Evolutionary conservation across 2,888 invertebrate genomes (phyloP).

Genomic region (Diaprepes abbreviatus): DNA sequence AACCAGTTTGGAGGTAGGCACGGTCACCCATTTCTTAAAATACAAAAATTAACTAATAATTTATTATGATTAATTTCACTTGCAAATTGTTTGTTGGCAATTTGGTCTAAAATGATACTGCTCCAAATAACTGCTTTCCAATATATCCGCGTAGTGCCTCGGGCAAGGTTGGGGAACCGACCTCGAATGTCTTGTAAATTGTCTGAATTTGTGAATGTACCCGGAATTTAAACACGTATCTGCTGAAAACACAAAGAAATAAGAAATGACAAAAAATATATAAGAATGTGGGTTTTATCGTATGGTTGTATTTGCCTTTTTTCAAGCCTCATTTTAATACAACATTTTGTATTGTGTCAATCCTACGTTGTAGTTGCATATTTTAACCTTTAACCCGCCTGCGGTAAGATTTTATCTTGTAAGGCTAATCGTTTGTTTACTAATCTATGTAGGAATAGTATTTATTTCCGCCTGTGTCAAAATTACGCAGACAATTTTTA

Average conservation of each 20-base stretch:
- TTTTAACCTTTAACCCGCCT: too few species aligned
- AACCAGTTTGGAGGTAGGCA: too few species aligned
- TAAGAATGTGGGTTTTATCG: not conserved
- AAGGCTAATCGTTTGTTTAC: too few species aligned
- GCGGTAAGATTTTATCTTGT: too few species aligned
- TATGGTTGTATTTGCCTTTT: not conserved
- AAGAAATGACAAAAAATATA: not conserved
- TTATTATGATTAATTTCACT: not conserved
- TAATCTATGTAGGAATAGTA: too few species aligned
- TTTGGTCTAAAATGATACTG: not conserved
- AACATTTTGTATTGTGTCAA: not conserved
- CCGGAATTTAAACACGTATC: slow-evolving; percentile 25
- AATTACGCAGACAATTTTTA: too few species aligned
- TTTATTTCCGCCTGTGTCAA: too few species aligned
- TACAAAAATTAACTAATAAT: not conserved
- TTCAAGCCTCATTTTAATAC: not conserved
- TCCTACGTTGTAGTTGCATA: too few species aligned
- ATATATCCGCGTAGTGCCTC: not conserved
- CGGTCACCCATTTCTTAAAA: too few species aligned
- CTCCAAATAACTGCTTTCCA: slow-evolving; percentile 17
- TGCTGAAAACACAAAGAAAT: not conserved
- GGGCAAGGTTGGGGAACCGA: slow-evolving; percentile 12
- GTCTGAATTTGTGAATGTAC: slow-evolving; percentile 34
- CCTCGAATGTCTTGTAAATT: slow-evolving; percentile 16
- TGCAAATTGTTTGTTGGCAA: not conserved